phyloP scores from a whole-genome alignment of 2,888 invertebrate genomes.

The Folsomia candida region DNA sequence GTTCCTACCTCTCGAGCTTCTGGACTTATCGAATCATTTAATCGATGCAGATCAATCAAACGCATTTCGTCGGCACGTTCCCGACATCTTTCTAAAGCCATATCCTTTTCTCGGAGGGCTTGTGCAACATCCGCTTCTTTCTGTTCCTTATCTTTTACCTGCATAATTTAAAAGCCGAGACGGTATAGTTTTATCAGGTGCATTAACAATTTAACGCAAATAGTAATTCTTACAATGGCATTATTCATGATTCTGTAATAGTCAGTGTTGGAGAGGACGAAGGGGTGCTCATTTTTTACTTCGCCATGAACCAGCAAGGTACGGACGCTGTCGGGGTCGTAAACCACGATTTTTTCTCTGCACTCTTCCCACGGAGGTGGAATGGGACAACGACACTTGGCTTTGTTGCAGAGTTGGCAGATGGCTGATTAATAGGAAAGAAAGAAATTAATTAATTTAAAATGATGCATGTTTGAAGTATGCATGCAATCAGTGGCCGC shows the following conservation, averaged over 20 bases:
- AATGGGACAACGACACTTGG: constrained; percentile 42
- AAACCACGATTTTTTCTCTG: constrained; percentile 45
- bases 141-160: constrained; percentile 39
- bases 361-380: constrained; percentile 48
- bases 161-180: background rate
- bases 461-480: too few species aligned
- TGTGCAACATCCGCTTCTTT: constrained; percentile 30
- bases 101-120: constrained; percentile 23
- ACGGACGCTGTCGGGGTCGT: constrained; percentile 47
- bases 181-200: background rate
- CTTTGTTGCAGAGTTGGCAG: constrained; percentile 38
- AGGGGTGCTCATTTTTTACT: constrained; percentile 48
- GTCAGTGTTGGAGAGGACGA: constrained; percentile 38
- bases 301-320: constrained; percentile 46
- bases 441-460: too few species aligned
- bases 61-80: constrained; percentile 45
- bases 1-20: constrained; percentile 41
- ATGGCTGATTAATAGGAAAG: constrained; percentile 28
- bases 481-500: too few species aligned
- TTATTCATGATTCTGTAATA: constrained; percentile 35
- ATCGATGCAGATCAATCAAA: constrained; percentile 37
- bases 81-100: constrained; percentile 32
- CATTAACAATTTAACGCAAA: background rate
- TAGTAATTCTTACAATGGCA: constrained; percentile 30
- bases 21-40: constrained; percentile 44